A percentile compares a stretch with the other conserved stretches of the same genome.
phyloP scores from a whole-genome alignment of 2,113 vertebrate species.

The Candoia aspera region DNA sequence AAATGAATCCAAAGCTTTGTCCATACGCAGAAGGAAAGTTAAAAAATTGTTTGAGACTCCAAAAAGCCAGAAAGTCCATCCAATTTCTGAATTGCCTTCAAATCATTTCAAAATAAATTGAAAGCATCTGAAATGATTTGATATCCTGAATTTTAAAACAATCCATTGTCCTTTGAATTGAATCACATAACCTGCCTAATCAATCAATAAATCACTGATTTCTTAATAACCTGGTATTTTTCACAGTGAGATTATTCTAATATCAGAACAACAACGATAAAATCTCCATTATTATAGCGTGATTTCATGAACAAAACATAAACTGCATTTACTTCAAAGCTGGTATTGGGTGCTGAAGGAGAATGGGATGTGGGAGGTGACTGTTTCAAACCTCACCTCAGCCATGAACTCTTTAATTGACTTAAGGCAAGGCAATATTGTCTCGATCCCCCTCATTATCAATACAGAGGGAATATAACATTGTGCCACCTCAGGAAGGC shows the following conservation, averaged over 20 bases:
- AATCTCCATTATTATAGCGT: constrained; percentile 39
- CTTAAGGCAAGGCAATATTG: neutral
- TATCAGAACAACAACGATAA: constrained; percentile 24
- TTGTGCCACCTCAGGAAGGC: neutral
- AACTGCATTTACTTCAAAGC: neutral
- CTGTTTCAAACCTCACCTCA: neutral
- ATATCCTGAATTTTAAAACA: neutral
- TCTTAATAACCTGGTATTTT: constrained; percentile 38
- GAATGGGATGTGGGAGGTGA: neutral
- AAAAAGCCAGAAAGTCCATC: neutral
- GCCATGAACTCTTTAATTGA: neutral
- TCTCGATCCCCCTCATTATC: neutral
- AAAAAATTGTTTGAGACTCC: neutral
- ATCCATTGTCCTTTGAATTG: neutral
- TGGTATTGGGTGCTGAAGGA: neutral
- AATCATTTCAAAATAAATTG: neutral
- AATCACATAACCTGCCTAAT: neutral
- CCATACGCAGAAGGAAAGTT: neutral
- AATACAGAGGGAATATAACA: neutral
- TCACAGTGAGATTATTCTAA: constrained; percentile 17
- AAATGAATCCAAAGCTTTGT: neutral
- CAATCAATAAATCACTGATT: constrained; percentile 39
- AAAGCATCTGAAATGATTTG: neutral
- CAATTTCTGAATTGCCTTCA: neutral
- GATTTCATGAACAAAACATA: constrained; percentile 41